A percentile compares a stretch with the other conserved stretches of the same genome.
Evolutionary conservation across 2,888 invertebrate genomes (phyloP).

Genomic region (Eulithis prunata): DNA sequence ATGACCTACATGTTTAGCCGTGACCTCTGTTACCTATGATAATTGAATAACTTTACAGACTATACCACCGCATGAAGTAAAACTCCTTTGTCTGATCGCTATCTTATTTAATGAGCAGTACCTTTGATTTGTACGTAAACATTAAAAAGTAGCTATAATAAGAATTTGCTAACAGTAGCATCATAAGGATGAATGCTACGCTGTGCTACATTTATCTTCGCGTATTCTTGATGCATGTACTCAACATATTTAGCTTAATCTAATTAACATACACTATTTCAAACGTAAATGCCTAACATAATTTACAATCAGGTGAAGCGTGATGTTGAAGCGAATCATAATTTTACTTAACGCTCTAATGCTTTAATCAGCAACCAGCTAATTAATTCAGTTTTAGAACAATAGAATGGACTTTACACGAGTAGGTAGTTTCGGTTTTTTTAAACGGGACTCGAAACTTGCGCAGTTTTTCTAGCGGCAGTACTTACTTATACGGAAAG

Average conservation of each 20-base stretch:
- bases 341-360: slow-evolving; percentile 37
- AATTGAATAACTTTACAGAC: no score
- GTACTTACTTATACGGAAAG: neutral
- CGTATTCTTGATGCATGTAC: no score
- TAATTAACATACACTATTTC: slow-evolving; percentile 14
- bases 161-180: no score
- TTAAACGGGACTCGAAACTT: neutral
- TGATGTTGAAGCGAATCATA: slow-evolving; percentile 28
- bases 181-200: no score
- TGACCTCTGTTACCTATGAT: no score
- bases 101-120: no score
- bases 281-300: slow-evolving; percentile 12
- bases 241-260: neutral
- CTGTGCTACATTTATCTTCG: no score
- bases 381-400: slow-evolving; percentile 39
- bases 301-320: slow-evolving; percentile 26
- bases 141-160: no score
- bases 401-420: slow-evolving; percentile 29
- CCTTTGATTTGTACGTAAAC: no score
- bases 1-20: no score
- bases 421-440: slow-evolving; percentile 9
- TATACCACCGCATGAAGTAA: no score
- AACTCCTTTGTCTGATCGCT: no score
- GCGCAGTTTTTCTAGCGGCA: neutral
- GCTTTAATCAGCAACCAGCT: slow-evolving; percentile 35